Base-by-base conservation (phyloP, 2,888 invertebrate species). In the Xanthia icteritia region DNA sequence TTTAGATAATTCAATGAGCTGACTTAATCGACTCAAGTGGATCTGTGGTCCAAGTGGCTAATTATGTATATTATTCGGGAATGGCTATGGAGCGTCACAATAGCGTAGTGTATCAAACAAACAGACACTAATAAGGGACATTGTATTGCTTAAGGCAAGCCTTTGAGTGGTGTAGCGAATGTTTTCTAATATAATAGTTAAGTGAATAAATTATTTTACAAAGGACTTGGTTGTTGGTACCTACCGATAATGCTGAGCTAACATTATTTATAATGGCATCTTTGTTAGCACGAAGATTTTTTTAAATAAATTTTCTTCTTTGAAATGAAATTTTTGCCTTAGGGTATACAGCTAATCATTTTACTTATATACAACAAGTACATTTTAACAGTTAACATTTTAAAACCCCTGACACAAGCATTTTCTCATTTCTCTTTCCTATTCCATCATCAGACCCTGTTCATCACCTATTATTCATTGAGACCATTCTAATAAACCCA, bases 111-210 rank as follows among this genome's bases (percentile, higher is more conserved):
- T 82, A 84, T 86, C 84, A 87, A 48, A 85, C 86, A 91, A 86
- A 85, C 74, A 65, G 73, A 71, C 75, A 75, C 84, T 85, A 90
- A 88, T 87, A 88, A 86, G 84, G 81, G 82, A 86, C 84, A 81
- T 86, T 83, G 85, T 90, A 84, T 83, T 81, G 84, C 77, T 86
- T 86, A 83, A 86, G 79, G 84, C 79, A 70, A 83, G 64, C 77
- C 83, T 83, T 88, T 83, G 73, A 72, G 76, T 56, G 78, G 72
- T 81, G 56, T 27, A 64, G n/a, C 4, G 27, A 27, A 74, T 60
- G 5, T 73, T 61, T 31, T 39, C 15, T 31, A 61, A 31, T 15
- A 23, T 23, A 20, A 17, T 27, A 27, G 6, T 23, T 23, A 23
- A 39, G 3, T 48, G 8, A 13, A 9, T n/a, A 36, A 15, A 17